phyloP scores from a whole-genome alignment of 2,797 vertebrate species.

The Buceros bicornis region DNA sequence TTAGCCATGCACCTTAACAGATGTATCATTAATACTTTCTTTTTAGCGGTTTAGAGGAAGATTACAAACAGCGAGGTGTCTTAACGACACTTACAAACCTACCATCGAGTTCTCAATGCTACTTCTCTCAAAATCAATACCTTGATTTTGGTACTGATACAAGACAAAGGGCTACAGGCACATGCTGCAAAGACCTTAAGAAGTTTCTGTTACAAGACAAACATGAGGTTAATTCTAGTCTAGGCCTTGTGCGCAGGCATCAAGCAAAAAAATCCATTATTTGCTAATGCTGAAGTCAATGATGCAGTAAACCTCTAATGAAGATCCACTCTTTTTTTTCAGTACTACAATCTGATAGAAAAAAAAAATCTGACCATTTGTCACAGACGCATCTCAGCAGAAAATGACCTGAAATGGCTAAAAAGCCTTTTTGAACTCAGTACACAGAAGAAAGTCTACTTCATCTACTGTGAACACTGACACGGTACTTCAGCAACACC shows the following conservation, averaged over 20 bases:
- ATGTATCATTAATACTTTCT: neutral
- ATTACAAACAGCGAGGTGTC: neutral
- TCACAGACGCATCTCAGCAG: neutral
- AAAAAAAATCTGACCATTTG: neutral
- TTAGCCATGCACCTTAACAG: neutral
- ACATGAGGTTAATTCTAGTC: neutral
- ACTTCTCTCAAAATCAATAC: neutral
- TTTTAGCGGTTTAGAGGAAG: neutral
- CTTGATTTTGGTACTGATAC: neutral
- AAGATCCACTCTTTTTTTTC: neutral
- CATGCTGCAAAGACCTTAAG: neutral
- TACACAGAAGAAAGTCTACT: neutral
- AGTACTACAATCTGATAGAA: neutral
- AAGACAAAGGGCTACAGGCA: neutral
- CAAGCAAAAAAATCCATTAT: neutral
- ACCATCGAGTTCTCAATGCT: neutral
- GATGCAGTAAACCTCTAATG: neutral
- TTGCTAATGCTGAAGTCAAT: neutral
- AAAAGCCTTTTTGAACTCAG: neutral
- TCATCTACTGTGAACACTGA: neutral
- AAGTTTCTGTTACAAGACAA: neutral
- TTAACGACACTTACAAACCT: neutral
- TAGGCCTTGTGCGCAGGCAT: neutral
- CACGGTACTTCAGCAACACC: neutral
- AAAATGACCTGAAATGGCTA: neutral